These are phyloP conservation scores for Morone saxatilis DNA, from an alignment of 2,113 vertebrate species.

Conservation along the genomic window DNA sequence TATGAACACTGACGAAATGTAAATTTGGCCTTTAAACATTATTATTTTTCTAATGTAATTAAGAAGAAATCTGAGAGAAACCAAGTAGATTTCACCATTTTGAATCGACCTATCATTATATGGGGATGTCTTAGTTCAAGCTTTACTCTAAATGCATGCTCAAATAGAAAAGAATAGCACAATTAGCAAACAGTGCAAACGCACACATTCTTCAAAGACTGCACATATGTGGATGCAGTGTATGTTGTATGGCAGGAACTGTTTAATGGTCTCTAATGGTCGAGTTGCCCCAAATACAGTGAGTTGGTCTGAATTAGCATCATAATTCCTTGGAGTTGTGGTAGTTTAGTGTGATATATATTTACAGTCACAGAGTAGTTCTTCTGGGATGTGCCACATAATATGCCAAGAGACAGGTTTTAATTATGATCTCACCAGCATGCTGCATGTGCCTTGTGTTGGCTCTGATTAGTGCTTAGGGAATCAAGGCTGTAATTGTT, in stretches of 20 bases:
- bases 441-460: slow-evolving; percentile 81
- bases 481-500: slow-evolving; percentile 85
- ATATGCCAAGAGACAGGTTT: slow-evolving; percentile 85
- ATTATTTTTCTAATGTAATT: background rate
- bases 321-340: slow-evolving; percentile 37
- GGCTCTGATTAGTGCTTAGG: slow-evolving; percentile 84
- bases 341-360: slow-evolving; percentile 68
- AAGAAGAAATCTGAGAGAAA: background rate
- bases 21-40: background rate
- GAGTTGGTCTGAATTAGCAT: slow-evolving; percentile 19
- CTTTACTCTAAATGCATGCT: background rate
- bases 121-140: background rate
- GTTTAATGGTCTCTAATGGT: background rate
- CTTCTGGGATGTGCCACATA: slow-evolving; percentile 79
- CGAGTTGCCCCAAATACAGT: background rate
- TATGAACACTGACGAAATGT: background rate
- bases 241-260: background rate
- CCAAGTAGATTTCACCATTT: background rate
- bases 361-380: slow-evolving; percentile 74
- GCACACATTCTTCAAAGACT: background rate
- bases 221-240: background rate
- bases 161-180: background rate
- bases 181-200: background rate
- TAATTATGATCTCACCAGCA: slow-evolving; percentile 84
- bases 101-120: background rate